Evolutionary conservation across 2,113 vertebrate species (phyloP).

Genomic region (Platanista minor): DNA sequence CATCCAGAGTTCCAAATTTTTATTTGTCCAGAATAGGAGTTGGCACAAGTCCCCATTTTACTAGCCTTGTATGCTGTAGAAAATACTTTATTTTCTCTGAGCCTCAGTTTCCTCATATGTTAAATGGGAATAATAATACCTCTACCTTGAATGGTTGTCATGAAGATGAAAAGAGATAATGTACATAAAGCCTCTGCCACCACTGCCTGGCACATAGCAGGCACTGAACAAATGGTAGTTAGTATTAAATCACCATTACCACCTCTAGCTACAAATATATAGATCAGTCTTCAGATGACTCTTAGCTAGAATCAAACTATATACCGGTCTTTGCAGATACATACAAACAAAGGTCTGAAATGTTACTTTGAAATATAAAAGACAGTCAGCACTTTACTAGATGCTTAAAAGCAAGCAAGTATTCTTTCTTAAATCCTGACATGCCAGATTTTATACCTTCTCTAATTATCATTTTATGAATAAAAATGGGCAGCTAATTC

Average conservation of each 20-base stretch:
- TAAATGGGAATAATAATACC: not conserved
- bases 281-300: not conserved
- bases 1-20: not conserved
- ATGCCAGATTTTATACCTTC: not conserved
- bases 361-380: constrained; percentile 28
- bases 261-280: not conserved
- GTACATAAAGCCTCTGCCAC: not conserved
- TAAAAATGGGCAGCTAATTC: constrained; percentile 43
- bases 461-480: constrained; percentile 47
- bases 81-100: not conserved
- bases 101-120: not conserved
- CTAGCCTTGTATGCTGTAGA: not conserved
- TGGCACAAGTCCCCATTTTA: not conserved
- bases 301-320: not conserved
- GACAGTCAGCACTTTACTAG: constrained; percentile 11
- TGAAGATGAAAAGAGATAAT: not conserved
- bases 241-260: not conserved
- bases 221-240: not conserved
- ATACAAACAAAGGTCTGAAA: not conserved
- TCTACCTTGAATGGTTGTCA: not conserved
- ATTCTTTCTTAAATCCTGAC: not conserved
- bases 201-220: not conserved
- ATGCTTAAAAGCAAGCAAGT: constrained; percentile 6
- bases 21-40: not conserved
- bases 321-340: not conserved